phyloP scores from a whole-genome alignment of 2,113 vertebrate species.

The Amia ocellicauda region DNA sequence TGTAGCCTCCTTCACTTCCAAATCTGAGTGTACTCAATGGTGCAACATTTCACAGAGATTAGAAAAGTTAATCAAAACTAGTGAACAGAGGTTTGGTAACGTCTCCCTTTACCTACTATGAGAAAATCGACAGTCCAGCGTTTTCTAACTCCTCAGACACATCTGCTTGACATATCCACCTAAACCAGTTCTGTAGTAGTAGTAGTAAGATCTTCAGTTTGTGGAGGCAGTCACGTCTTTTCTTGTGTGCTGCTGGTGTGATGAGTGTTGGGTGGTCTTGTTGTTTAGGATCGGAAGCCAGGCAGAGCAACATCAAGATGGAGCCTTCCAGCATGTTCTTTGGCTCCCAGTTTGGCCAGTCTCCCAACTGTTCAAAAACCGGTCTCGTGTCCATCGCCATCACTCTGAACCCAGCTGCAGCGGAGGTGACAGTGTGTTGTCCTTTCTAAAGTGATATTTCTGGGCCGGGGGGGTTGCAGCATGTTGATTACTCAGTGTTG shows the following conservation, averaged over 20 bases:
- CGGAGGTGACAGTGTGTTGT: slow-evolving; percentile 73
- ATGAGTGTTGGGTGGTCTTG: too few relatives aligned
- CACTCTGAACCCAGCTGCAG: slow-evolving; percentile 83
- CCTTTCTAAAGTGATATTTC: too few relatives aligned
- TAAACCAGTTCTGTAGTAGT: neutral
- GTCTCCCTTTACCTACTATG: too few relatives aligned
- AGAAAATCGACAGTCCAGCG: too few relatives aligned
- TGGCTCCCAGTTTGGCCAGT: slow-evolving; percentile 67
- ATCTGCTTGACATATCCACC: too few relatives aligned
- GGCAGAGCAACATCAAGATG: slow-evolving; percentile 80
- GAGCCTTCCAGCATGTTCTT: slow-evolving; percentile 71
- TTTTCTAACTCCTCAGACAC: too few relatives aligned
- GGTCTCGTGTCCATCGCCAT: slow-evolving; percentile 91
- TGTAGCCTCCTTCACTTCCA: too few relatives aligned
- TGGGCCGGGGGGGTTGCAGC: neutral
- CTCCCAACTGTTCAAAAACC: slow-evolving; percentile 77
- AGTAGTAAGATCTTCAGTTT: neutral
- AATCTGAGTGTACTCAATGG: too few relatives aligned
- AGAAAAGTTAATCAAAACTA: too few relatives aligned
- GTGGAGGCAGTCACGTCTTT: slow-evolving; percentile 1
- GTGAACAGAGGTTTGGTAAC: too few relatives aligned
- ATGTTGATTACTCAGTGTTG: neutral
- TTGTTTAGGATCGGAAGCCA: slow-evolving; percentile 71
- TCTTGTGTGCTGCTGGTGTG: slow-evolving; percentile 13
- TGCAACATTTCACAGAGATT: too few relatives aligned